Evolutionary conservation across 30 jellyfish, hydroid and myxozoan species (phyloP), one percentile per base, ranked within the genome.

Genomic region (Chironex yamaguchii): DNA sequence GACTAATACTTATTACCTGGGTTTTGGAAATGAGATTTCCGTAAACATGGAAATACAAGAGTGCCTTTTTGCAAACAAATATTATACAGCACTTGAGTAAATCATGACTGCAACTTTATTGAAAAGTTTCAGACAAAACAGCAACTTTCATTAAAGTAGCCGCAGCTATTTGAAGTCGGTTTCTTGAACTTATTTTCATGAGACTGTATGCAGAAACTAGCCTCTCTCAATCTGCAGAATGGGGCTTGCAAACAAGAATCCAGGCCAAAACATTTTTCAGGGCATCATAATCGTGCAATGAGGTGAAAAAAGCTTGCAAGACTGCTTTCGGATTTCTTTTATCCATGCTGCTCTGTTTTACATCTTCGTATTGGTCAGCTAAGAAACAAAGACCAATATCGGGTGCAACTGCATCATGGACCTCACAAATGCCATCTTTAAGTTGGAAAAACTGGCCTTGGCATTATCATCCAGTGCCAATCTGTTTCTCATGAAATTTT

Each of bases 211-310:
- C 85, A 71, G 73, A 34, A 34, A 71, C 85, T 71, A 71, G 9
- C 85, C 85, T 71, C 73, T 71, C 85, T 68, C 72, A 71, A 71
- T 71, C 85, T 32, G 85, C 85, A 71, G 85, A 71, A 36, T 71
- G 85, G 73, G 85, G 72, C 85, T 71, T 71, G 85, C 72, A 71
- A 71, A 69, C 82, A 30, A 69, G 82, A 69, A 69, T 69, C 82
- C 82, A 32, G 31, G 70, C 82, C 82, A 69, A n/a, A n/a, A 28
- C 82, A 26, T 22, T 66, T 28, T 66, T 66, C 79, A 66, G 79
- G 82, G 67, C 82, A 68, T 68, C 82, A 68, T 68, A 68, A 68
- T 68, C 67, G 72, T 68, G 74, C 82, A 68, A 12, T 68, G 82
- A 68, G 82, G 82, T 68, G 85, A 63, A 69, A 63, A 69, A 34